phyloP scores from a whole-genome alignment of 2,888 invertebrate species.

The Rhorus exstirpatorius region DNA sequence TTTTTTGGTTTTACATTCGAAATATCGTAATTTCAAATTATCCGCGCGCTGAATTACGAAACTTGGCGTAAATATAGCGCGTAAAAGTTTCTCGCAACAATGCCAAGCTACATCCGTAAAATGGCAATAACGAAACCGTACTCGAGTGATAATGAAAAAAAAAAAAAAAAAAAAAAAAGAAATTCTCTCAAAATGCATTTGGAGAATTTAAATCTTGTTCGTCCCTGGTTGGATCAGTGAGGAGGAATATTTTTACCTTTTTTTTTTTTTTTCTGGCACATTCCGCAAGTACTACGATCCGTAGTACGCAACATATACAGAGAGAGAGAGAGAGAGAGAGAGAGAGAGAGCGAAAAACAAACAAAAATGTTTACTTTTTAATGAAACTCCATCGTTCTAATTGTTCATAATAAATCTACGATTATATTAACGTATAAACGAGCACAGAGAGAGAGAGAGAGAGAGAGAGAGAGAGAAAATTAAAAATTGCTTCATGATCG shows the following conservation, averaged over 20 bases:
- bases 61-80: too few relatives aligned
- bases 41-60: not conserved
- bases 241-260: too few relatives aligned
- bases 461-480: not conserved
- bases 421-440: slow-evolving; percentile 54
- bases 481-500: slow-evolving; percentile 46
- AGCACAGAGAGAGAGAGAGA: not conserved
- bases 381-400: slow-evolving; percentile 54
- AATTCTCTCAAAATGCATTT: not conserved
- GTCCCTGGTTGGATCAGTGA: not conserved
- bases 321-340: slow-evolving; percentile 18
- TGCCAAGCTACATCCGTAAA: too few relatives aligned
- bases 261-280: slow-evolving; percentile 61
- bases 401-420: slow-evolving; percentile 60
- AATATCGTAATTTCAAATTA: not conserved
- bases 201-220: not conserved
- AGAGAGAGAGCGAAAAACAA: slow-evolving; percentile 34
- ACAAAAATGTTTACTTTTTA: slow-evolving; percentile 44
- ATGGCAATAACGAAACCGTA: too few relatives aligned
- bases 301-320: slow-evolving; percentile 46
- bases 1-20: not conserved
- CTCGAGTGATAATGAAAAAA: too few relatives aligned
- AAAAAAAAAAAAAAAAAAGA: slow-evolving; percentile 26
- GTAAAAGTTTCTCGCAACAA: too few relatives aligned
- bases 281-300: slow-evolving; percentile 67